Conservation (phyloP, 1,140 invertebrate species). For the Meloidogyne hapla region DNA sequence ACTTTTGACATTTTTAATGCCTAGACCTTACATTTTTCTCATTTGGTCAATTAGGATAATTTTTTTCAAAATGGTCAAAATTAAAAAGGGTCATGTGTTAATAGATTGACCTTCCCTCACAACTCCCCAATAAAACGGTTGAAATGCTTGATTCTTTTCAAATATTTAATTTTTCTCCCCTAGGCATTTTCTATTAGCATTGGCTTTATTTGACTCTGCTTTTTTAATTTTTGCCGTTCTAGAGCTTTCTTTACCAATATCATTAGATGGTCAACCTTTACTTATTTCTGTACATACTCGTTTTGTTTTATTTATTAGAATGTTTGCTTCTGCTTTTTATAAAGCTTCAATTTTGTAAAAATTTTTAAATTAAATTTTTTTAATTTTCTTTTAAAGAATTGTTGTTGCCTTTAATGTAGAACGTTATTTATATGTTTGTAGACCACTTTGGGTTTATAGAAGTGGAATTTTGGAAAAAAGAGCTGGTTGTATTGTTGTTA, state of each 20-base stretch:
- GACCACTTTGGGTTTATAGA: constrained; percentile 55
- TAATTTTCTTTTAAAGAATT: constrained; percentile 45
- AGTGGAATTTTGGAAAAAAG: constrained; percentile 47
- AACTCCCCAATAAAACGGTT: neutral
- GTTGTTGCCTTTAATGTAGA: constrained; percentile 64
- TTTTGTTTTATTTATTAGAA: constrained; percentile 56
- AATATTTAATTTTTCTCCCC: constrained; percentile 7
- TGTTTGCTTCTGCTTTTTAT: constrained; percentile 62
- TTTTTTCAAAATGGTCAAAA: too few relatives aligned
- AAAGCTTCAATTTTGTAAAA: constrained; percentile 61
- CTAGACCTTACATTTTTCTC: too few relatives aligned
- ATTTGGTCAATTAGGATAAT: too few relatives aligned
- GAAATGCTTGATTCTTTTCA: neutral
- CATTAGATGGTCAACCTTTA: constrained; percentile 32
- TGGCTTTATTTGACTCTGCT: constrained; percentile 59
- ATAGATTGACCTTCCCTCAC: neutral
- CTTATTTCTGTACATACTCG: constrained; percentile 58
- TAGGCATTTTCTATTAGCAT: constrained; percentile 59
- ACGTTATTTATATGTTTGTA: constrained; percentile 61
- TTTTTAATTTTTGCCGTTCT: constrained; percentile 59
- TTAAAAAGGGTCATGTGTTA: too few relatives aligned
- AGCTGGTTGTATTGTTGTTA: constrained; percentile 43
- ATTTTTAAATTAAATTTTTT: neutral
- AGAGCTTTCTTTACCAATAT: constrained; percentile 49
- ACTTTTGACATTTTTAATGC: too few relatives aligned